Conservation (phyloP, 2,888 invertebrate genomes). For the Acanthosepion lycidas region DNA sequence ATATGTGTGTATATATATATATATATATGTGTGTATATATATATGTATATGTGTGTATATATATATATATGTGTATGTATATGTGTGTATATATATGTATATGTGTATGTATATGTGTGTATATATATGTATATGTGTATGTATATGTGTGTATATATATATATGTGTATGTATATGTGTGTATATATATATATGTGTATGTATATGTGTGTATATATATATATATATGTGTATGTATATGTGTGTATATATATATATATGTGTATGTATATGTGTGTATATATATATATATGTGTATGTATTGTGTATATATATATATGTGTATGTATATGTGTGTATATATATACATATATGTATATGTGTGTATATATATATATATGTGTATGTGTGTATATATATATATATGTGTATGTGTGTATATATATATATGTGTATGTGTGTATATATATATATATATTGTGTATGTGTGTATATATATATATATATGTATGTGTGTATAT, state of each 20-base stretch:
- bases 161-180: neutral
- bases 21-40: no score
- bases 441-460: no score
- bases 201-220: neutral
- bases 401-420: neutral
- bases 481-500: no score
- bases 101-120: no score
- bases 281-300: neutral
- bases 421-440: no score
- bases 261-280: neutral
- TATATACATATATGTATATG: neutral
- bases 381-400: neutral
- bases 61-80: no score
- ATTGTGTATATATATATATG: neutral
- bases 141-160: neutral
- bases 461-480: no score
- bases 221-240: neutral
- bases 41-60: no score
- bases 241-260: neutral
- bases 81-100: no score
- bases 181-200: neutral
- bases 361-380: neutral
- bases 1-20: no score
- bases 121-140: neutral
- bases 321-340: neutral